These are phyloP conservation scores for Vulpes ferrilata DNA, from an alignment of 2,113 vertebrate species.

Conservation along the genomic window DNA sequence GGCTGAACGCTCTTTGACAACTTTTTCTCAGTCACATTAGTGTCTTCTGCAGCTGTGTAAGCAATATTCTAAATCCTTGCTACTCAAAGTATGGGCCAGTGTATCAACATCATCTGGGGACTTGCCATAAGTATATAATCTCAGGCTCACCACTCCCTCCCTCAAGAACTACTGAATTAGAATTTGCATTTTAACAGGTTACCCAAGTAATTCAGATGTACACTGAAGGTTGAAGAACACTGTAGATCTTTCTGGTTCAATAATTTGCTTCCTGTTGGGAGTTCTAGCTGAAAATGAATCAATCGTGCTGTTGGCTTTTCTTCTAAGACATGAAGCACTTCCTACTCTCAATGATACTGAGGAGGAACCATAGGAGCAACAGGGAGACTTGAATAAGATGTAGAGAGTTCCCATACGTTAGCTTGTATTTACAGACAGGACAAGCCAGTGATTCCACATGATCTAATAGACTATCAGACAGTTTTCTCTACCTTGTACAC, in stretches of 20 bases:
- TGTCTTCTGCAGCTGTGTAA: neutral
- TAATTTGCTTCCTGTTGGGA: slow-evolving; percentile 24
- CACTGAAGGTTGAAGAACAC: neutral
- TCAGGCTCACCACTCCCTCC: neutral
- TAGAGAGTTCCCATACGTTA: neutral
- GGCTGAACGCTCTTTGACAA: neutral
- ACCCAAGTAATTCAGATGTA: neutral
- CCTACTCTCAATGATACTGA: neutral
- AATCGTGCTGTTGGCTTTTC: neutral
- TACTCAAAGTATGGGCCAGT: neutral
- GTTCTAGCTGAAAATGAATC: neutral
- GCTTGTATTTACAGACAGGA: neutral
- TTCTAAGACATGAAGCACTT: neutral
- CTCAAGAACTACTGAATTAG: neutral
- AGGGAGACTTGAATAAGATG: neutral
- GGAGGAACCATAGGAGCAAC: neutral
- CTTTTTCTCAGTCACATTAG: neutral
- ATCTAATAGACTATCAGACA: neutral
- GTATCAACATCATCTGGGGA: neutral
- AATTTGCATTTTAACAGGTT: neutral
- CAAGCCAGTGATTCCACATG: neutral
- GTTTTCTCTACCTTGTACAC: neutral
- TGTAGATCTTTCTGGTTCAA: neutral
- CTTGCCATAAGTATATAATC: neutral
- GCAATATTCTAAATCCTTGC: neutral